phyloP scores from a whole-genome alignment of 2,888 invertebrate species.

The Hypercompe scribonia region DNA sequence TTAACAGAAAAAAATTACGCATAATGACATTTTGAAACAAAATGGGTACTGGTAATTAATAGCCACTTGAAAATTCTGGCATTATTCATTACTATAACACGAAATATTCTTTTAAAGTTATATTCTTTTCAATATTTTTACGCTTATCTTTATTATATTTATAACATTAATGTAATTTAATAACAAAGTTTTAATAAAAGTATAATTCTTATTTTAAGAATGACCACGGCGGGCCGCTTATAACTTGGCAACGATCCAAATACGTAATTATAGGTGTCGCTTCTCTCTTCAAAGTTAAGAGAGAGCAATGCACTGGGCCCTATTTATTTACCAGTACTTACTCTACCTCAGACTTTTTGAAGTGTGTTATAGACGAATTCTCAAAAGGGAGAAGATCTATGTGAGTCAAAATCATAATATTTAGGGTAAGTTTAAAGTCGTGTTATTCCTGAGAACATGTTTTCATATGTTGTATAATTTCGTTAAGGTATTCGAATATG shows the following conservation, averaged over 20 bases:
- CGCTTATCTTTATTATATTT: neutral
- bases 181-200: neutral
- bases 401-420: constrained; percentile 11
- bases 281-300: constrained; percentile 7
- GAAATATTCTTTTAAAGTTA: neutral
- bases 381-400: constrained; percentile 6
- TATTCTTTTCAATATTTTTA: too few relatives aligned
- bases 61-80: neutral
- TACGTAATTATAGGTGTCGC: constrained; percentile 2
- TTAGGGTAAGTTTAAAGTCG: constrained; percentile 5
- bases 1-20: too few relatives aligned
- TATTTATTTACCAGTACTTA: constrained; percentile 34
- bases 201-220: constrained; percentile 2
- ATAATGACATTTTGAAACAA: too few relatives aligned
- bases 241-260: neutral
- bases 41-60: too few relatives aligned
- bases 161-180: neutral
- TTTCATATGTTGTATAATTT: neutral
- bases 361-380: constrained; percentile 4
- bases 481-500: too few relatives aligned
- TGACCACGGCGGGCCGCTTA: constrained; percentile 9
- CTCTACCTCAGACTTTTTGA: constrained; percentile 10
- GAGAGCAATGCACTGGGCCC: neutral
- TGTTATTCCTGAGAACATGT: neutral
- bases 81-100: neutral